phyloP scores from a whole-genome alignment of 2,888 invertebrate species.

The Sphaerophoria rueppellii region DNA sequence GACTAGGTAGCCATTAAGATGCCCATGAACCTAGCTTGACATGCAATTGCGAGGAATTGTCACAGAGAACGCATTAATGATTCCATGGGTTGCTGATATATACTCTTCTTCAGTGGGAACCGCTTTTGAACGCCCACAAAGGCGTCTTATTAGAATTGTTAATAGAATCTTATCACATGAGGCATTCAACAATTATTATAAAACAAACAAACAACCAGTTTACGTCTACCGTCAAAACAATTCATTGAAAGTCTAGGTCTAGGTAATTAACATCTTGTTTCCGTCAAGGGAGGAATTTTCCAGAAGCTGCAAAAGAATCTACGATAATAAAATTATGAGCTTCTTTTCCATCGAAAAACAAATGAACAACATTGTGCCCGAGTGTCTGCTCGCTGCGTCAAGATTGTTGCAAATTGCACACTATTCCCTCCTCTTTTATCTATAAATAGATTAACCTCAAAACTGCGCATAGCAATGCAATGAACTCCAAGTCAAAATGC shows the following conservation, averaged over 20 bases:
- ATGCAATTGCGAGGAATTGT: no score
- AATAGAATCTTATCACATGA: no score
- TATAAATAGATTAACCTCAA: constrained; percentile 68
- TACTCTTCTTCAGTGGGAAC: no score
- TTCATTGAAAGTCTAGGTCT: not conserved
- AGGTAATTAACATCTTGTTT: not conserved
- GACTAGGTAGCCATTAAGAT: no score
- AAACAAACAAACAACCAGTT: no score
- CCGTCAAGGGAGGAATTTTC: constrained; percentile 10
- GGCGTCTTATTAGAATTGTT: no score
- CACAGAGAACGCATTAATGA: no score
- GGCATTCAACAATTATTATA: no score
- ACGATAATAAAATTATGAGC: not conserved
- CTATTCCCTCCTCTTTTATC: constrained; percentile 34
- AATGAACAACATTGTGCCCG: not conserved
- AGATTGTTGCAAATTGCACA: constrained; percentile 39
- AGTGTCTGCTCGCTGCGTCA: constrained; percentile 4
- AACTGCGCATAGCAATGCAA: constrained; percentile 38
- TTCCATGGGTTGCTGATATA: no score
- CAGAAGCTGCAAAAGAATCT: not conserved
- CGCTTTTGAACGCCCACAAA: no score
- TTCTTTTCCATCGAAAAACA: not conserved
- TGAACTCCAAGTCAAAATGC: constrained; percentile 45
- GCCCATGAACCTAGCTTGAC: not conserved
- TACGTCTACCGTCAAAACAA: not conserved